Percentiles rank a stretch among this genome's conserved stretches.
Conservation (phyloP, 2,888 invertebrate genomes). For the Pristionchus japonicus region DNA sequence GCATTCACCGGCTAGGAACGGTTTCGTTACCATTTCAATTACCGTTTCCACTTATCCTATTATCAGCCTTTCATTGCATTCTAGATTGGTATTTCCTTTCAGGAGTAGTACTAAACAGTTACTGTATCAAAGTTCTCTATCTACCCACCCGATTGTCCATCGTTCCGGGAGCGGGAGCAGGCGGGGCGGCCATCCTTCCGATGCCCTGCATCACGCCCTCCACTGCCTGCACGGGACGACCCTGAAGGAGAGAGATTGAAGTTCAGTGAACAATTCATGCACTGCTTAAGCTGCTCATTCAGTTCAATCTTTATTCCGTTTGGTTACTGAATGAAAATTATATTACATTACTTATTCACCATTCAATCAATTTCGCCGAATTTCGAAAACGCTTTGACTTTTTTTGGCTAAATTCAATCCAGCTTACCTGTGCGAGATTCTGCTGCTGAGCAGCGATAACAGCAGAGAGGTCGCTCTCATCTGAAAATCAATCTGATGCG, state of each 20-base stretch:
- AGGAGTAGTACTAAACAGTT: no score
- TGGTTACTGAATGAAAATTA: neutral
- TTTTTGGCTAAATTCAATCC: neutral
- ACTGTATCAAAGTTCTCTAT: no score
- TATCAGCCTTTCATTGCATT: no score
- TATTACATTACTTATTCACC: no score
- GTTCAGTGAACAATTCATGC: no score
- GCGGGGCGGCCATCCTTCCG: constrained; percentile 23
- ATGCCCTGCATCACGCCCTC: constrained; percentile 43
- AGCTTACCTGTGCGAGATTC: neutral
- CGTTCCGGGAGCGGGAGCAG: neutral
- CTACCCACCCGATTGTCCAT: constrained; percentile 32
- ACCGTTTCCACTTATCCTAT: no score
- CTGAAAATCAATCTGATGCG: no score
- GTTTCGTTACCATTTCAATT: neutral
- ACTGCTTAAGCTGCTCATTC: no score
- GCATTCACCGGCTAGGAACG: neutral
- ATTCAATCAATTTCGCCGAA: no score
- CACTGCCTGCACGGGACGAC: neutral
- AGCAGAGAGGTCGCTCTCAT: constrained; percentile 22
- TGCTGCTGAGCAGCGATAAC: constrained; percentile 20
- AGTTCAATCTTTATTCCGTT: no score
- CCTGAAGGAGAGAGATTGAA: constrained; percentile 15
- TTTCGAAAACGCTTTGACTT: no score
- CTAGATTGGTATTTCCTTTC: no score